phyloP scores from a whole-genome alignment of 2,113 vertebrate genomes.

The Melanocharis versteri region DNA sequence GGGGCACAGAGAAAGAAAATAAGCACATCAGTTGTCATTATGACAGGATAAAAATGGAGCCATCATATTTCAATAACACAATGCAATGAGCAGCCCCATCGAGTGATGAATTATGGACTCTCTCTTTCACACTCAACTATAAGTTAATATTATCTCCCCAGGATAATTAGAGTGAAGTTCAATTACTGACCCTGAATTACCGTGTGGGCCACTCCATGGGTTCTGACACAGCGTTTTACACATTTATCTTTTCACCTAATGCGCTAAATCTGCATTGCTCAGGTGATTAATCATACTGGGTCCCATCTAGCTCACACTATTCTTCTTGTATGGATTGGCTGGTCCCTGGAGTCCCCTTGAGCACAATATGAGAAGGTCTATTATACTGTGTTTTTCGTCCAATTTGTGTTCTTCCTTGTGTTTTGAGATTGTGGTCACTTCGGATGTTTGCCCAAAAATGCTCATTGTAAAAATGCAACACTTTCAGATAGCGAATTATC shows the following conservation, averaged over 20 bases:
- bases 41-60: constrained; percentile 99
- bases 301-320: constrained; percentile 75
- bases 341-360: constrained; percentile 88
- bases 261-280: constrained; percentile 88
- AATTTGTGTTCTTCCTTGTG: constrained; percentile 80
- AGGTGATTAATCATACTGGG: constrained; percentile 88
- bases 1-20: constrained; percentile 88
- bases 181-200: constrained; percentile 93
- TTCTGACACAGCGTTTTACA: constrained; percentile 86
- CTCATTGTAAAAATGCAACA: not conserved
- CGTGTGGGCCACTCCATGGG: constrained; percentile 80
- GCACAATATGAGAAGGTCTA: constrained; percentile 82
- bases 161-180: constrained; percentile 98
- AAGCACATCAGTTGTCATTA: constrained; percentile 99
- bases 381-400: constrained; percentile 81
- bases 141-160: constrained; percentile 98
- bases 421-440: constrained; percentile 72
- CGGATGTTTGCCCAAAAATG: not conserved
- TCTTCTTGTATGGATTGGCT: constrained; percentile 84
- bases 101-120: constrained; percentile 90
- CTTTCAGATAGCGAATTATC: not conserved
- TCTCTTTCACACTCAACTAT: constrained; percentile 83
- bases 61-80: constrained; percentile 99
- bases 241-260: constrained; percentile 94
- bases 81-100: constrained; percentile 82